Evolutionary conservation across 1,140 invertebrate genomes (phyloP).

Genomic region (Parapsyche elsis): DNA sequence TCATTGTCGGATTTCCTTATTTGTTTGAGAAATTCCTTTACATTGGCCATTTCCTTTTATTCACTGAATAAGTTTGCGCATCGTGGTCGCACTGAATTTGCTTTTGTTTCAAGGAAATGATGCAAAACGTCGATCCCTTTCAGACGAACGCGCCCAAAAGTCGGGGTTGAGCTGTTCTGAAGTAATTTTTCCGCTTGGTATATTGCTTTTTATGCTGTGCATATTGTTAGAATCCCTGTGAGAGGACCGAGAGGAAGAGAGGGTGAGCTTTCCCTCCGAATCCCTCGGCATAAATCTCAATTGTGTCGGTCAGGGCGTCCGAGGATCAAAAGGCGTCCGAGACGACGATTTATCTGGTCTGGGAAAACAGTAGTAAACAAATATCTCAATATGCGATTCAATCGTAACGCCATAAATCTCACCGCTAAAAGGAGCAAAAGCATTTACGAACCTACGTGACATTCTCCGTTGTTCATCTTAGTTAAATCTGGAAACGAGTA

Average conservation of each 20-base stretch:
- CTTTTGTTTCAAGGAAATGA: background rate
- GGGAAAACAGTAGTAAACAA: conserved; percentile 33
- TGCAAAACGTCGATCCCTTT: background rate
- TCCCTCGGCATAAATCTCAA: conserved; percentile 33
- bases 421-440: background rate
- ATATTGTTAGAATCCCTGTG: conserved; percentile 6
- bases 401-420: conserved; percentile 35
- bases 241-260: background rate
- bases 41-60: too few relatives aligned
- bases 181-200: background rate
- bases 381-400: conserved; percentile 38
- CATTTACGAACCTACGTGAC: background rate
- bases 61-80: too few relatives aligned
- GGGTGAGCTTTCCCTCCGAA: background rate
- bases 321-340: conserved; percentile 16
- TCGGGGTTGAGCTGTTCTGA: background rate
- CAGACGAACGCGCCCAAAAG: background rate
- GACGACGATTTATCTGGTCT: conserved; percentile 28
- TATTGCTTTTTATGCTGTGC: background rate
- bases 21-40: too few relatives aligned
- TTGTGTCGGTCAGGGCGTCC: conserved; percentile 35
- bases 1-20: too few relatives aligned
- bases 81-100: too few relatives aligned
- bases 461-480: too few relatives aligned
- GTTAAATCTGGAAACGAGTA: too few relatives aligned